Evolutionary conservation across 2,888 invertebrate genomes (phyloP).

Genomic region (Clivina fossor): DNA sequence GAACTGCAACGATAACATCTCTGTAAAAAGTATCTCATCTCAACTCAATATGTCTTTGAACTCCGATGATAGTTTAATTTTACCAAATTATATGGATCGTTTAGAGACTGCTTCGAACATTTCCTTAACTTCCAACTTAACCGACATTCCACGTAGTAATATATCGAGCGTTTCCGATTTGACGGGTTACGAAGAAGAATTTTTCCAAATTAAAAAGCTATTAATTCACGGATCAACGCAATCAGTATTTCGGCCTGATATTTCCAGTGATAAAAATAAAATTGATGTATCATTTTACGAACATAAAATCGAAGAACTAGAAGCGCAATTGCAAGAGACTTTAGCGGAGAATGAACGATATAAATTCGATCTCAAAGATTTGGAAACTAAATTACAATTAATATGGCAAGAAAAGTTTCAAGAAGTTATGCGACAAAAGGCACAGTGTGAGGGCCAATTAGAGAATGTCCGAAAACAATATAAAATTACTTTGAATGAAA

Average conservation of each 20-base stretch:
- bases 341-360: conserved; percentile 29
- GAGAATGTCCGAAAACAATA: conserved; percentile 23
- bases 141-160: conserved; percentile 25
- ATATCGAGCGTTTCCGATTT: conserved; percentile 33
- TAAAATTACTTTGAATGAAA: conserved; percentile 20
- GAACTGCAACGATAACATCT: conserved; percentile 7
- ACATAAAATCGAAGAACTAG: conserved; percentile 28
- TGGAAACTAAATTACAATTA: conserved; percentile 29
- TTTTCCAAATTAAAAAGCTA: conserved; percentile 31
- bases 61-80: conserved; percentile 11
- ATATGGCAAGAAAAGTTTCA: conserved; percentile 33
- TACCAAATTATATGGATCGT: conserved; percentile 19
- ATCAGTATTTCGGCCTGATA: conserved; percentile 13
- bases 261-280: conserved; percentile 1
- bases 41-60: neutral
- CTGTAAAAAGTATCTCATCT: conserved; percentile 9
- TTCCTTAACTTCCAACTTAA: conserved; percentile 30
- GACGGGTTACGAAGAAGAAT: conserved; percentile 34
- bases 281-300: conserved; percentile 19
- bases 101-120: conserved; percentile 31
- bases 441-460: conserved; percentile 29
- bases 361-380: conserved; percentile 30
- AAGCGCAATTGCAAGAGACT: conserved; percentile 18
- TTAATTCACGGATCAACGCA: conserved; percentile 18
- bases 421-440: conserved; percentile 28